Evolutionary conservation across 53 echinoderm and acorn worm genomes (phyloP).

Genomic region (Actinopyga echinites): DNA sequence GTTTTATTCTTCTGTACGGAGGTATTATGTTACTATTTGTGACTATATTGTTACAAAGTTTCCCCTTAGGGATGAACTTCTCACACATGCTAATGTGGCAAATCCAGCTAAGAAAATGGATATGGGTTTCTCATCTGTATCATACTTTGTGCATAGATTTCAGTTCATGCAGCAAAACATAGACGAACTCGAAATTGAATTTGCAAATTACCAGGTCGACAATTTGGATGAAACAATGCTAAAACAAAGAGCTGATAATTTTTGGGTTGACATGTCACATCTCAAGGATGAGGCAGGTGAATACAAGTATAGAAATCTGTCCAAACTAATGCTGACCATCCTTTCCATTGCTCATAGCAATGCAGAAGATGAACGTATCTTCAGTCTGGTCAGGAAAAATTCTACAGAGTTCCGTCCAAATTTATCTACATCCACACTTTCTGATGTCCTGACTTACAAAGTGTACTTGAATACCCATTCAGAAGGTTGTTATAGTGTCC

Average conservation of each 20-base stretch:
- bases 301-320: conserved; percentile 20
- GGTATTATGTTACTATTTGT: conserved; percentile 50
- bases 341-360: conserved; percentile 40
- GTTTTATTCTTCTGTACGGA: conserved; percentile 56
- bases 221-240: no score
- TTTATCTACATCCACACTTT: neutral
- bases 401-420: conserved; percentile 34
- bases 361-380: conserved; percentile 44
- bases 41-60: conserved; percentile 46
- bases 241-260: no score
- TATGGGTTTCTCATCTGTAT: conserved; percentile 42
- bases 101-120: conserved; percentile 37
- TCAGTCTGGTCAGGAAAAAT: conserved; percentile 43
- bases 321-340: conserved; percentile 32
- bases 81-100: conserved; percentile 51
- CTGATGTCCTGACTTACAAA: no score
- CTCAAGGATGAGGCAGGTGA: neutral
- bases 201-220: no score
- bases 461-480: neutral
- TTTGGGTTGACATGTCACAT: no score
- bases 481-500: neutral
- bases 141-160: conserved; percentile 47
- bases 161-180: neutral
- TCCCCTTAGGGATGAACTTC: conserved; percentile 43
- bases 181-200: neutral